Evolutionary conservation across 2,797 vertebrate genomes (phyloP).

Genomic region (Hoplostethus mediterraneus): DNA sequence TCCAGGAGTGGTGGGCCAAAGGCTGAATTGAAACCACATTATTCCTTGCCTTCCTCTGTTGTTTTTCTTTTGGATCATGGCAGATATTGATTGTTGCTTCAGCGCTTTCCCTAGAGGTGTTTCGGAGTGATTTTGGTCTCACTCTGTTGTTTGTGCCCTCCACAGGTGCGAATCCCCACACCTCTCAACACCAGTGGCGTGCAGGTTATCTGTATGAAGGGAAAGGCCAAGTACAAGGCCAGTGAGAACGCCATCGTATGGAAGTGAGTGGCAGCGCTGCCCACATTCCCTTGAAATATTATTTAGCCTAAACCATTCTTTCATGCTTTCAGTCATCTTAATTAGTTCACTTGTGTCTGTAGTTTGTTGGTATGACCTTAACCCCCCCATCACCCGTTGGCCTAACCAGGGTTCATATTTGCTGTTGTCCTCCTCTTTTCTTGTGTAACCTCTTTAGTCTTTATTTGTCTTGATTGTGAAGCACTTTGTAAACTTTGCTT

Average conservation of each 20-base stretch:
- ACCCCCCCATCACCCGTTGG: background rate
- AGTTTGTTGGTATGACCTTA: conserved; percentile 19
- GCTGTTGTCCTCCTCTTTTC: background rate
- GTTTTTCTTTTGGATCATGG: background rate
- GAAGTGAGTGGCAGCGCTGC: conserved; percentile 90
- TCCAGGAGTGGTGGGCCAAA: too few species aligned
- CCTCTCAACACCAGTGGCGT: conserved; percentile 98
- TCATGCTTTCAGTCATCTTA: background rate
- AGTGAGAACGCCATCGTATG: conserved; percentile 99
- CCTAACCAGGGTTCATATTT: background rate
- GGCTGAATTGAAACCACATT: too few species aligned
- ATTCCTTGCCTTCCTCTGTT: background rate
- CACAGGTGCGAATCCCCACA: conserved; percentile 96
- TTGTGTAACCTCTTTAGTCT: background rate
- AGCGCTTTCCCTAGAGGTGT: too few species aligned
- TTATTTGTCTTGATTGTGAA: background rate
- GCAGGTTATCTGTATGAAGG: conserved; percentile 99
- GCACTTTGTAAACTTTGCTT: too few species aligned
- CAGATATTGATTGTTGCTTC: too few species aligned
- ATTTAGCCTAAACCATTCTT: background rate
- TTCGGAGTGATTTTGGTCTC: too few species aligned
- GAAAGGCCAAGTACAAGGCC: conserved; percentile 99
- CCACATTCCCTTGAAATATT: background rate
- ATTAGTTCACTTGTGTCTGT: conserved; percentile 10
- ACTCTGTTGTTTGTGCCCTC: background rate